Base-by-base conservation (phyloP, 2,888 invertebrate species). In the Napeogenes sylphis region DNA sequence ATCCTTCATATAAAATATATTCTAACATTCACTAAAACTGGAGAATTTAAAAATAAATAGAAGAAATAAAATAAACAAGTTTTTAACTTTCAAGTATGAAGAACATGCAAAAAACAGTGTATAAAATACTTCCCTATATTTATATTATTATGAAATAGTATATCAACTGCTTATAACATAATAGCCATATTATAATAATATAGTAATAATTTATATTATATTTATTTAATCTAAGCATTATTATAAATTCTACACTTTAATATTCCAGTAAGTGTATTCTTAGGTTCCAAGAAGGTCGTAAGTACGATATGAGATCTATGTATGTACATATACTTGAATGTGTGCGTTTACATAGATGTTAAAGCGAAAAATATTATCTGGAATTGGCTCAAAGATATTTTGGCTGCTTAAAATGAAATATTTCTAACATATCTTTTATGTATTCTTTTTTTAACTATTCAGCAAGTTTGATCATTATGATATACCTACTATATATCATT, bases 271-370 rank as follows among this genome's bases (percentile, higher is more conserved):
- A 75, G 72, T 87, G 84, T 82, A 83, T 76, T 73, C 80, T 82
- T 78, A 74, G 73, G 71, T 70, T 74, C 74, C 72, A 80, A 84
- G 78, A 88, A 90, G 85, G 88, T 79, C 88, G 85, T 88, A 90
- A 84, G 87, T 88, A 82, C 85, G 87, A 88, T 90, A 90, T 90
- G 90, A 88, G 87, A 85, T 87, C 78, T 79, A 76, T 81, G 80
- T 80, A 83, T 80, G 71, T 71, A 69, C 63, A 72, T 75, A 74
- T 66, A 66, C 58, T 70, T 70, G 59, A 67, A 73, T 82, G 80
- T 83, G 82, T 68, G 77, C 68, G 81, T 73, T 67, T 55, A 68
- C 77, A 63, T 4, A 63, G 79, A 79, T 76, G 47, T 70, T 71
- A 68, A 61, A 66, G 62, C 10, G 58, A 64, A 61, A 58, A 33